phyloP scores from a whole-genome alignment of 2,888 invertebrate genomes.

The Mellilla xanthometata region DNA sequence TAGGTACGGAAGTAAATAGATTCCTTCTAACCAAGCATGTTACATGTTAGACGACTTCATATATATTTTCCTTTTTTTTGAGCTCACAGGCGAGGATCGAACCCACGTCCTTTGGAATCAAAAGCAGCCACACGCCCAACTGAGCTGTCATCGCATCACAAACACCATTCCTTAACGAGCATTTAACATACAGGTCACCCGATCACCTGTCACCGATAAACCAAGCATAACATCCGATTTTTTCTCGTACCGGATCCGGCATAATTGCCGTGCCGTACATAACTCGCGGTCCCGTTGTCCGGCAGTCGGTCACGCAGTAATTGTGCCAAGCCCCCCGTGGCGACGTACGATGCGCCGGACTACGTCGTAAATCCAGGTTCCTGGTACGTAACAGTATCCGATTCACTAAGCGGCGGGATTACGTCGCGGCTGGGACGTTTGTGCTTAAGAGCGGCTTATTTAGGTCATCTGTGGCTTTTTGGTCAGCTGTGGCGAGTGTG shows the following conservation, averaged over 20 bases:
- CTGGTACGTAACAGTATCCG: constrained; percentile 56
- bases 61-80: too few relatives aligned
- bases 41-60: too few relatives aligned
- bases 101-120: too few relatives aligned
- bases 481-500: too few relatives aligned
- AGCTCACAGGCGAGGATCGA: too few relatives aligned
- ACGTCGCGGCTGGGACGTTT: neutral
- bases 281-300: constrained; percentile 41
- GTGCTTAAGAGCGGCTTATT: too few relatives aligned
- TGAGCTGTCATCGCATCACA: too few relatives aligned
- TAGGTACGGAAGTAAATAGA: too few relatives aligned
- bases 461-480: too few relatives aligned
- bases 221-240: neutral
- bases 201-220: constrained; percentile 5
- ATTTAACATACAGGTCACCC: neutral
- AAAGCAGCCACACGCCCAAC: too few relatives aligned
- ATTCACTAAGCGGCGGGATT: constrained; percentile 28
- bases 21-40: too few relatives aligned
- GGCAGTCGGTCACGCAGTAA: constrained; percentile 61
- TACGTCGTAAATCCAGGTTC: constrained; percentile 54
- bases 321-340: constrained; percentile 64
- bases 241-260: constrained; percentile 1
- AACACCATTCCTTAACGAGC: too few relatives aligned
- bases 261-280: constrained; percentile 18
- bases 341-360: constrained; percentile 28